Conservation (phyloP, 1,140 invertebrate genomes). For the Delia radicum region DNA sequence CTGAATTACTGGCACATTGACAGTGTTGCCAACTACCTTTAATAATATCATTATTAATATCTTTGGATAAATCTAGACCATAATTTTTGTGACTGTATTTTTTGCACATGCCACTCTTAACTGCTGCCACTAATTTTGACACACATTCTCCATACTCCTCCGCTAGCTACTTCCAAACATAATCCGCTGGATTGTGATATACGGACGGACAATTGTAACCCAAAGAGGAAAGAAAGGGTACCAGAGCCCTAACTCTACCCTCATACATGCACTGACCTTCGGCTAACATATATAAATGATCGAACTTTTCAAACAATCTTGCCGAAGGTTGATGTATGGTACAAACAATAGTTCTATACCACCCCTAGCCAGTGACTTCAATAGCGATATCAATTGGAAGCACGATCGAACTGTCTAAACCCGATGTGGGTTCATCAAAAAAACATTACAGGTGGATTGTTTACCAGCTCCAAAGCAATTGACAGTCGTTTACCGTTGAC, state of each 20-base stretch:
- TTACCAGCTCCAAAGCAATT: slow-evolving; percentile 82
- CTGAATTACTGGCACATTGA: slow-evolving; percentile 6
- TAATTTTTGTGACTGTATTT: slow-evolving; percentile 58
- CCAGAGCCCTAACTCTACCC: slow-evolving; percentile 75
- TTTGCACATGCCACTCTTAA: slow-evolving; percentile 77
- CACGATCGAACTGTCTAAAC: slow-evolving; percentile 90
- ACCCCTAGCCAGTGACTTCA: slow-evolving; percentile 75
- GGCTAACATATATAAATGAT: slow-evolving; percentile 85
- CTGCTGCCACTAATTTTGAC: slow-evolving; percentile 78
- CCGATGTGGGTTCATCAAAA: slow-evolving; percentile 97
- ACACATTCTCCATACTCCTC: slow-evolving; percentile 90
- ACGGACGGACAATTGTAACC: slow-evolving; percentile 85
- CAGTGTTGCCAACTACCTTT: slow-evolving; percentile 47
- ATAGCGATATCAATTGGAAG: slow-evolving; percentile 83
- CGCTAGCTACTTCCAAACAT: slow-evolving; percentile 93
- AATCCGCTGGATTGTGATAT: slow-evolving; percentile 96
- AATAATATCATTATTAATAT: slow-evolving; percentile 58
- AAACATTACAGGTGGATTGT: slow-evolving; percentile 94
- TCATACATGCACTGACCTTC: slow-evolving; percentile 92
- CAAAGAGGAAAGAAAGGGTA: slow-evolving; percentile 83
- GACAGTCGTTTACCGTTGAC: slow-evolving; percentile 90
- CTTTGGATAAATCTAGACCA: slow-evolving; percentile 37
- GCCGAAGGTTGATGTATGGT: slow-evolving; percentile 97
- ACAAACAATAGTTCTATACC: slow-evolving; percentile 88
- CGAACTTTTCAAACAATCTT: slow-evolving; percentile 93